Conservation (phyloP, 2,888 invertebrate genomes). For the Dugesia japonica region DNA sequence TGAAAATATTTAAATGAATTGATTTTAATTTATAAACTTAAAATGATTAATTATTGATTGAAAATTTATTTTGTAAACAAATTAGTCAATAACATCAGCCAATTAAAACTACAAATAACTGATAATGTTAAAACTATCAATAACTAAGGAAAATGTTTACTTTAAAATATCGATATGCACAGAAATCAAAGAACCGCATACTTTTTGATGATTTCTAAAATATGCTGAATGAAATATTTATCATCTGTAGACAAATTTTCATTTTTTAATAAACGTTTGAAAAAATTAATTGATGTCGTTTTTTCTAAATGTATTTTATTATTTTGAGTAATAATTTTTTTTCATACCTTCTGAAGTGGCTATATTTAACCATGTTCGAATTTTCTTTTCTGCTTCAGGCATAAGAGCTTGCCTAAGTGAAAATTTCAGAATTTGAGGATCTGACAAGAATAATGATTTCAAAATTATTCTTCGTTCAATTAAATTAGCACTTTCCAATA, state of each 20-base stretch:
- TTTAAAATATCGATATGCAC: neutral
- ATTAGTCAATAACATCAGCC: too few relatives aligned
- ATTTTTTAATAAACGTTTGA: slow-evolving; percentile 12
- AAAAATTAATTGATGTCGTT: neutral
- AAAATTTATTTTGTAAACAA: too few relatives aligned
- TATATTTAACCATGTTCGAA: slow-evolving; percentile 7
- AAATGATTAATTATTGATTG: too few relatives aligned
- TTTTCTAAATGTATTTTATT: neutral
- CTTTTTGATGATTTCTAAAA: slow-evolving; percentile 16
- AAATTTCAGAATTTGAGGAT: neutral
- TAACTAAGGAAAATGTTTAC: neutral
- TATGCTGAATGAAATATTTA: slow-evolving; percentile 15
- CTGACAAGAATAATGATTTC: neutral
- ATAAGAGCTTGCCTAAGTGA: neutral
- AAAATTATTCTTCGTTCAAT: neutral
- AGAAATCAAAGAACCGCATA: neutral
- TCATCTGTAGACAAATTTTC: slow-evolving; percentile 10
- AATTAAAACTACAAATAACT: too few relatives aligned
- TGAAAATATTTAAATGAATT: too few relatives aligned
- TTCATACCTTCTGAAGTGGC: neutral
- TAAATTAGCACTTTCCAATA: neutral
- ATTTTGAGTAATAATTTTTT: too few relatives aligned
- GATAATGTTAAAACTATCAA: neutral
- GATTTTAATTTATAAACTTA: too few relatives aligned
- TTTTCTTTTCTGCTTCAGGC: slow-evolving; percentile 12